A percentile compares a stretch with the other conserved stretches of the same genome.
Evolutionary conservation across 37 sponge, comb jelly and placozoan species (phyloP).

Genomic region (Ianthella basta): DNA sequence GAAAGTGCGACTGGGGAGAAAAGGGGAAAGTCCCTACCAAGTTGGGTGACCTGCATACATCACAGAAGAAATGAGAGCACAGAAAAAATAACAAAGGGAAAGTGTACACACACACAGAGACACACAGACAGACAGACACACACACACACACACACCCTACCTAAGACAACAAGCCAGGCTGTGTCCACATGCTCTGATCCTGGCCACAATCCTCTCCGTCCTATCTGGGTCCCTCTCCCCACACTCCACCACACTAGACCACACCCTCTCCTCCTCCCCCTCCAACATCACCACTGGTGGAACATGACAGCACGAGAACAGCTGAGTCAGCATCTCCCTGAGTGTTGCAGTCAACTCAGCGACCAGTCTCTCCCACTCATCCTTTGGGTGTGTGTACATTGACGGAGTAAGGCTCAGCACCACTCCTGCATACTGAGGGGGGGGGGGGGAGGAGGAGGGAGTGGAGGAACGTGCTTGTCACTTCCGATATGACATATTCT

Average conservation of each 20-base stretch:
- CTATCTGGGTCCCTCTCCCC: conserved; percentile 30
- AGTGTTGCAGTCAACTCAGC: not conserved
- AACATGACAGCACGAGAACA: conserved; percentile 44
- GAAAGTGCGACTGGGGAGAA: not conserved
- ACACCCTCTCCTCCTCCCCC: conserved; percentile 22
- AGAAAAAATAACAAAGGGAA: not conserved
- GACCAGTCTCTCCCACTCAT: not conserved
- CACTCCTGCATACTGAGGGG: conserved; percentile 10
- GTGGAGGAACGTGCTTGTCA: not conserved
- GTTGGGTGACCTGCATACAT: not conserved
- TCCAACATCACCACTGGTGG: conserved; percentile 21
- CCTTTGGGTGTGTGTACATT: conserved; percentile 10
- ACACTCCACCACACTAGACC: conserved; percentile 45
- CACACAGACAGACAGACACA: conserved; percentile 20
- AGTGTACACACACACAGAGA: not conserved
- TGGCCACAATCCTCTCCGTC: not conserved
- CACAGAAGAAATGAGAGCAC: conserved; percentile 2
- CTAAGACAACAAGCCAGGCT: not conserved
- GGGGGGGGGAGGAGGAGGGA: not conserved
- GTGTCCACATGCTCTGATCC: not conserved
- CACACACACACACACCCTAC: conserved; percentile 28
- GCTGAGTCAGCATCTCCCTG: too few relatives aligned
- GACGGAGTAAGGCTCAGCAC: conserved; percentile 29
- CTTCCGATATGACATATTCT: too few relatives aligned
- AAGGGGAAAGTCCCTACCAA: not conserved